A percentile compares a stretch with the other conserved stretches of the same genome.
These are phyloP conservation scores for Lycophotia porphyrea DNA, from an alignment of 2,888 invertebrate genomes.

Conservation along the genomic window DNA sequence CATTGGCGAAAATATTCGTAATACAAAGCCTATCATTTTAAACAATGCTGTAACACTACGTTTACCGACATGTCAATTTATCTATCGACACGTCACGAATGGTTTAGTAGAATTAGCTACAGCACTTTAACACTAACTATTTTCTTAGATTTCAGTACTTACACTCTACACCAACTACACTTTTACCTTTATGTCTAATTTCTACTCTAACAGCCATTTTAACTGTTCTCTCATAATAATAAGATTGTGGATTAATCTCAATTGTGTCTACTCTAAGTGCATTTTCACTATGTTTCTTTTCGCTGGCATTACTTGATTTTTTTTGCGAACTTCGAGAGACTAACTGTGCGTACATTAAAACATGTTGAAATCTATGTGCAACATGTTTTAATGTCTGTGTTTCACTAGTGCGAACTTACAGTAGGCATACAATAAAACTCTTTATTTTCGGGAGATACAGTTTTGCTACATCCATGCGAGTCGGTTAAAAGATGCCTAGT, in stretches of 20 bases:
- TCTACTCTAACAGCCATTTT: conserved; percentile 28
- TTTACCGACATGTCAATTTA: conserved; percentile 43
- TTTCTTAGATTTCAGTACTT: conserved; percentile 30
- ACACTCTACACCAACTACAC: conserved; percentile 37
- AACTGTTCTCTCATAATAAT: conserved; percentile 41
- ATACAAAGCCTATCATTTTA: background rate
- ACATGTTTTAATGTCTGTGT: background rate
- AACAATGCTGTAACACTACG: background rate
- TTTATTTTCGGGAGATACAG: background rate
- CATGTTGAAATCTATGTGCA: background rate
- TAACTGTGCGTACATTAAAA: background rate
- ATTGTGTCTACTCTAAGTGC: background rate
- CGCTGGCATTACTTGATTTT: background rate
- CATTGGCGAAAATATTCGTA: background rate
- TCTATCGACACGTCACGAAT: conserved; percentile 37
- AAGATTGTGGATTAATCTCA: conserved; percentile 17
- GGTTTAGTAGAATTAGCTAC: conserved; percentile 17
- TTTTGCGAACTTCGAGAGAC: background rate
- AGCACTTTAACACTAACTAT: conserved; percentile 34
- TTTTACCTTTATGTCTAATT: conserved; percentile 10
- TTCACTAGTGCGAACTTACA: background rate
- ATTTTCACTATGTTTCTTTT: conserved; percentile 1
- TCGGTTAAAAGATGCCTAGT: conserved; percentile 1
- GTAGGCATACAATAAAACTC: background rate
- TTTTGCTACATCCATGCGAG: background rate